Evolutionary conservation across 2,113 vertebrate species (phyloP).

Genomic region (Irena cyanogastra): DNA sequence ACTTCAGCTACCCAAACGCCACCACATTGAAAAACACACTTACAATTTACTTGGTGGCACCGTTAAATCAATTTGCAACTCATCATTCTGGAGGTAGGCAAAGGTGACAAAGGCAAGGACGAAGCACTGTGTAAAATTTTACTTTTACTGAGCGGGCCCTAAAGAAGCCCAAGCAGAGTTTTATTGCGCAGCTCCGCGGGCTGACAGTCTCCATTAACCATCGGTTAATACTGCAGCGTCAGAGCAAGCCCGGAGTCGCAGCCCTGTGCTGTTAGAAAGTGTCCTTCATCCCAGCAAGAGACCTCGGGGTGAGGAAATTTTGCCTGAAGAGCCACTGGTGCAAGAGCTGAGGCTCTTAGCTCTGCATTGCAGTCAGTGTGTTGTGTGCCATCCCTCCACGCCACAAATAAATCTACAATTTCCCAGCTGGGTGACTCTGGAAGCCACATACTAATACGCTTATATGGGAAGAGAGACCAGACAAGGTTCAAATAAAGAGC

Average conservation of each 20-base stretch:
- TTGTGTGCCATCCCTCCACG: neutral
- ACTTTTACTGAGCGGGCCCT: neutral
- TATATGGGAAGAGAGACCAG: slow-evolving; percentile 27
- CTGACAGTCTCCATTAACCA: slow-evolving; percentile 61
- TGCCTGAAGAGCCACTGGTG: slow-evolving; percentile 17
- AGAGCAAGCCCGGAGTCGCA: neutral
- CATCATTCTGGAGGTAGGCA: neutral
- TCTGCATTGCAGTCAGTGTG: slow-evolving; percentile 2
- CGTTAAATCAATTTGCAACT: neutral
- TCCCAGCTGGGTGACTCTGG: slow-evolving; percentile 29
- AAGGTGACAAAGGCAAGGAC: slow-evolving; percentile 10
- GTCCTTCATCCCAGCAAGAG: slow-evolving; percentile 45
- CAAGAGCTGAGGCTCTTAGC: neutral
- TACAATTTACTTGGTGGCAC: neutral
- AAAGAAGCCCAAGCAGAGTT: neutral
- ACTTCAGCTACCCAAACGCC: neutral
- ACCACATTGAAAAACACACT: neutral
- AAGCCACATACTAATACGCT: slow-evolving; percentile 9
- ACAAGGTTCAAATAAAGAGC: slow-evolving; percentile 54
- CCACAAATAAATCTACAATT: slow-evolving; percentile 34
- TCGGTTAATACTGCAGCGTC: slow-evolving; percentile 25
- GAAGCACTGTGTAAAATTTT: neutral
- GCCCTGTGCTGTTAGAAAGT: slow-evolving; percentile 1
- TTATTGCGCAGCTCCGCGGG: neutral
- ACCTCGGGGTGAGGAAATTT: slow-evolving; percentile 48